Evolutionary conservation across 2,888 invertebrate genomes (phyloP), one percentile per base, ranked within the genome.

Genomic region (Philereme transversata): DNA sequence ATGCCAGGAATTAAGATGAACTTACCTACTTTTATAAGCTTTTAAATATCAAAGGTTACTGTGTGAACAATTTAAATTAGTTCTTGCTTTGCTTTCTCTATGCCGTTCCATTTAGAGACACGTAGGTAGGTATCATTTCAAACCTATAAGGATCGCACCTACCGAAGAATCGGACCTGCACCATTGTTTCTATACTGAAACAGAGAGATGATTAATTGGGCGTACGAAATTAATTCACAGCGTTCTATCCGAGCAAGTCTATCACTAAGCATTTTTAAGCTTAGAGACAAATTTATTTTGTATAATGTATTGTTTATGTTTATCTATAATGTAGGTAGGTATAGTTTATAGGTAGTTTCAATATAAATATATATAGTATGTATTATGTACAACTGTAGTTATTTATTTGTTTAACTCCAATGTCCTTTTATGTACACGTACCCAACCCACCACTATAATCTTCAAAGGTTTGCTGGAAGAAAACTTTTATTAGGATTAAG

Each of bases 1-100:
- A 82, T 82, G 79, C 81, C 79, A 77, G 71, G 77, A 79, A 79
- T 80, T 76, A 82, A 84, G 82, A 86, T 84, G 83, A 86, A 84
- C 78, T 78, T 70, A 84, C 78, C 78, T 70, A 70, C 73, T 72
- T 78, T 79, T 82, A 82, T 81, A 81, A 79, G 78, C 76, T 83
- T 83, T 84, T 78, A 82, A 81, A 84, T 83, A 86, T 83, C 77
- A 78, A 74, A 72, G 51, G 57, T 51, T 46, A 50, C 52, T 41
- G 51, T 54, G 50, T 47, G 52, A 55, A 54, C 57, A 47, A 57
- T 62, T 57, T 57, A 57, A 62, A 58, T 58, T n/a, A n/a, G n/a
- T 62, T 51, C 41, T n/a, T 50, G 54, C 10, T 45, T 57, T 43
- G 43, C 36, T 62, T 54, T 57, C 41, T 46, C 46, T 53, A 49